Conservation (phyloP, 1,140 invertebrate species). For the Bemisia tabaci region DNA sequence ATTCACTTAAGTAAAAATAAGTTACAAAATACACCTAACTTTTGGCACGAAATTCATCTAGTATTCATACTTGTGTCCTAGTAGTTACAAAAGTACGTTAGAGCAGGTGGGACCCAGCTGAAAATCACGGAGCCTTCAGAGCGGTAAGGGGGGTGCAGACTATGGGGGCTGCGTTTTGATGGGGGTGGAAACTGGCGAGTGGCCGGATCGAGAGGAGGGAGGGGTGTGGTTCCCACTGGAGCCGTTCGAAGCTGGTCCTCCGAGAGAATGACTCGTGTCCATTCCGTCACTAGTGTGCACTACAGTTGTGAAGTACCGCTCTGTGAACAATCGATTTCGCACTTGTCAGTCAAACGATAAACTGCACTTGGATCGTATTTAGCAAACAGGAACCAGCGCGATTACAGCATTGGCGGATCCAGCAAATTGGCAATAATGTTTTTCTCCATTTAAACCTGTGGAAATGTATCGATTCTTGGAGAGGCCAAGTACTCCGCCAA, state of each 20-base stretch:
- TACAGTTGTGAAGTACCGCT: conserved; percentile 27
- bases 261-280: conserved; percentile 19
- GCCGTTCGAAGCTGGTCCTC: neutral
- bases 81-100: neutral
- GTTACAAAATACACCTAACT: neutral
- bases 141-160: neutral
- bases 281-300: conserved; percentile 25
- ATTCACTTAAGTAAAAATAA: too few species aligned
- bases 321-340: too few species aligned
- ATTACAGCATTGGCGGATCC: too few species aligned
- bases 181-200: neutral
- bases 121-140: neutral
- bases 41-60: neutral
- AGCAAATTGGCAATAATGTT: too few species aligned
- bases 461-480: too few species aligned
- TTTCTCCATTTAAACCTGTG: too few species aligned
- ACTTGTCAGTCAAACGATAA: conserved; percentile 6
- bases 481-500: too few species aligned
- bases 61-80: neutral
- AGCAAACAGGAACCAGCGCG: too few species aligned
- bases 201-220: neutral
- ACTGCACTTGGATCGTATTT: too few species aligned
- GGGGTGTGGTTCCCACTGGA: neutral
- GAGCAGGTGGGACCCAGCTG: neutral
- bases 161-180: neutral